Evolutionary conservation across 2,888 invertebrate genomes (phyloP).

Genomic region (Stramonita haemastoma): DNA sequence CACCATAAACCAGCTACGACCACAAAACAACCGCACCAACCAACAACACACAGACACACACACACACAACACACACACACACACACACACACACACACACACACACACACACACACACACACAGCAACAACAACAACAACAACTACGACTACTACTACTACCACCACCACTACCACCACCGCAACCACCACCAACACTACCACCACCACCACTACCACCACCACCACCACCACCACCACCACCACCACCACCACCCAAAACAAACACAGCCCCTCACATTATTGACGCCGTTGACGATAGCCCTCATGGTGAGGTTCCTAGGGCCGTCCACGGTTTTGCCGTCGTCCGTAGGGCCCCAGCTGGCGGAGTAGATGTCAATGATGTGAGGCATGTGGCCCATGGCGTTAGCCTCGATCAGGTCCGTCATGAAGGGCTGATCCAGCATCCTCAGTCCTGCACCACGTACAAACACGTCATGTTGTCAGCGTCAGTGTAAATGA

Average conservation of each 20-base stretch:
- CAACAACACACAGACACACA: not conserved
- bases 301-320: conserved; percentile 93
- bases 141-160: not conserved
- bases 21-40: not conserved
- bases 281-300: conserved; percentile 98
- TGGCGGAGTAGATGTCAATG: conserved; percentile 99
- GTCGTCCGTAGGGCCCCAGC: conserved; percentile 99
- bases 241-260: not conserved
- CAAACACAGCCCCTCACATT: conserved; percentile 83
- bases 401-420: conserved; percentile 98
- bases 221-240: not conserved
- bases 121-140: not conserved
- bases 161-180: not conserved
- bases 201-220: not conserved
- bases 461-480: not conserved
- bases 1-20: no score
- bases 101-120: not conserved
- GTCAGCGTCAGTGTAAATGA: not conserved
- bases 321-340: conserved; percentile 84
- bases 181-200: not conserved
- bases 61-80: not conserved
- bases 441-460: conserved; percentile 95
- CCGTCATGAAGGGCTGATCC: conserved; percentile 99
- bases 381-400: conserved; percentile 99
- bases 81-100: not conserved